Base-by-base conservation (phyloP, 2,797 vertebrate species). In the Toxotes lorentzi region DNA sequence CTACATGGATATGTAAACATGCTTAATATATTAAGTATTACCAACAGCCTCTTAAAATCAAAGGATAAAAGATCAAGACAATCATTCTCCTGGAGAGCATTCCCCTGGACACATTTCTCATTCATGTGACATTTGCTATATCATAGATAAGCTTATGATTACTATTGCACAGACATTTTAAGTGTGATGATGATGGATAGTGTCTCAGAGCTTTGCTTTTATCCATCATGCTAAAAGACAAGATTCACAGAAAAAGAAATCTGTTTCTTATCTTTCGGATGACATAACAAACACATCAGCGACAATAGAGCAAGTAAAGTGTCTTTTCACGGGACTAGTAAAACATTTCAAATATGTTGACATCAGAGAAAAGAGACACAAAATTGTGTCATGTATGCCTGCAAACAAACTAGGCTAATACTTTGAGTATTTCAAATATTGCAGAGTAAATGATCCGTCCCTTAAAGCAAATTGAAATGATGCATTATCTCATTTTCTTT, bases 381-480 rank as follows among this genome's bases (percentile, higher is more conserved):
- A 69, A 61, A 73, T 48, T 66, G 34, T 80, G 78, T 65, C 75
- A 71, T 62, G 48, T 51, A 34, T 53, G 83, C 47, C 83, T 81
- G 59, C 78, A 88, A 88, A 88, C 84, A 80, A 78, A 81, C 60
- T 9, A 1, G 45, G 24, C 75, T 77, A 59, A 90, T 65, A 57
- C 65, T 85, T 40, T 23, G 63, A 68, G 60, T 61, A 17, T 64
- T 78, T 79, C 51, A 83, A 71, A 73, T 50, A 62, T 32, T 38
- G 41, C 65, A 1, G 59, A 61, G 76, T 14, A 85, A 87, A 87
- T 76, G 63, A 89, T 81, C 65, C 74, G 27, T 70, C 50, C 59
- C 78, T 86, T 64, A 38, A 75, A 88, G 81, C 70, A 69, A 81
- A 89, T 41, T 62, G 66, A 76, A 88, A 85, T 64, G 21, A 78